Percentiles rank a stretch among this genome's conserved stretches.
Evolutionary conservation across 1,140 invertebrate genomes (phyloP).

Genomic region (Drosophila nigromelanica): DNA sequence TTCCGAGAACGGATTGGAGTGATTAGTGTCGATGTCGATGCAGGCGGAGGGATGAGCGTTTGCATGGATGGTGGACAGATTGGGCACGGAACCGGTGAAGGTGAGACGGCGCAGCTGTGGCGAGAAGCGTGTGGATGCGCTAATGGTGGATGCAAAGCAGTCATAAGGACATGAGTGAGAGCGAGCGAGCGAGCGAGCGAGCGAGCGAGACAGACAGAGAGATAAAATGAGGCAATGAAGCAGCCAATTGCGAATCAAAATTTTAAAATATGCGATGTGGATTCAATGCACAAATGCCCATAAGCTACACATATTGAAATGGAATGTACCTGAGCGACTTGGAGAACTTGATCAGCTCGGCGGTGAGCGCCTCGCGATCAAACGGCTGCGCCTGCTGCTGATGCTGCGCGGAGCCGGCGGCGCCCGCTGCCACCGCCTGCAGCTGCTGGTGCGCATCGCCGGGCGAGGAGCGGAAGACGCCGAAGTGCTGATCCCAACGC

Average conservation of each 20-base stretch:
- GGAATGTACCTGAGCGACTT: slow-evolving; percentile 85
- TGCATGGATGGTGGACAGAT: slow-evolving; percentile 70
- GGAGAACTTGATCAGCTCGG: slow-evolving; percentile 89
- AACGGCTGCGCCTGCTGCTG: slow-evolving; percentile 71
- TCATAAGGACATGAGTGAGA: slow-evolving; percentile 9
- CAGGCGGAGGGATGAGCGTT: slow-evolving; percentile 45
- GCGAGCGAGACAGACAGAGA: slow-evolving; percentile 3
- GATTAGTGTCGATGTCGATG: slow-evolving; percentile 40
- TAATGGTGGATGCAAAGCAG: slow-evolving; percentile 41
- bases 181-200: slow-evolving; percentile 5
- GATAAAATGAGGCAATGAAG: slow-evolving; percentile 15
- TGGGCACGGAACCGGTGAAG: slow-evolving; percentile 83
- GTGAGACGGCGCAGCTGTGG: slow-evolving; percentile 77
- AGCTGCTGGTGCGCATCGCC: slow-evolving; percentile 77
- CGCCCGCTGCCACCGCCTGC: slow-evolving; percentile 42
- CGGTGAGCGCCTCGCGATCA: slow-evolving; percentile 87
- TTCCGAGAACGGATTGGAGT: slow-evolving; percentile 72
- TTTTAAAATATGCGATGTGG: slow-evolving; percentile 32
- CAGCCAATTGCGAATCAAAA: slow-evolving; percentile 35
- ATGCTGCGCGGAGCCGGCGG: slow-evolving; percentile 9
- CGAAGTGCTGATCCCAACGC: slow-evolving; percentile 87
- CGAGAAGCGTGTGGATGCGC: slow-evolving; percentile 76
- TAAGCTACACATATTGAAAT: not conserved
- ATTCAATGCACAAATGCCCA: not conserved
- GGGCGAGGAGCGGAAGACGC: slow-evolving; percentile 86